Evolutionary conservation across 1,140 invertebrate species (phyloP).

Genomic region (Andrena cerasifolii): DNA sequence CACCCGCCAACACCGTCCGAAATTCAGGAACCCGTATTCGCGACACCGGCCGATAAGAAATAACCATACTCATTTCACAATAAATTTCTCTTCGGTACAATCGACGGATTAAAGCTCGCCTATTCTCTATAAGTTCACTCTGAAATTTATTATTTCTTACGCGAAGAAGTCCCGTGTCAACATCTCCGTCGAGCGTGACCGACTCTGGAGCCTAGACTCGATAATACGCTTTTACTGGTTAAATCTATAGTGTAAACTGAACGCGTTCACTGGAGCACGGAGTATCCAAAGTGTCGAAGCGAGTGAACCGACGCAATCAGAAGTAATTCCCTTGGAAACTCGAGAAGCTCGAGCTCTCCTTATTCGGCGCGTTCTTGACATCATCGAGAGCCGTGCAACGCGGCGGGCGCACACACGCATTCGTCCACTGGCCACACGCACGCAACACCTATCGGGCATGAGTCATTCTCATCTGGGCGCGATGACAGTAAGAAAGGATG

Average conservation of each 20-base stretch:
- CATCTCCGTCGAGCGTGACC: conserved; percentile 4
- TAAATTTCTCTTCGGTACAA: no score
- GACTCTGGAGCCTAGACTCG: background rate
- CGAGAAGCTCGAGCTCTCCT: conserved; percentile 58
- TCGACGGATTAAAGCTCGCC: no score
- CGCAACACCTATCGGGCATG: no score
- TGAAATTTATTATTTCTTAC: no score
- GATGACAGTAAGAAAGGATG: conserved; percentile 7
- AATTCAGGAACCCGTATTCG: background rate
- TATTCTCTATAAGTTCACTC: no score
- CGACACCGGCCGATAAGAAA: no score
- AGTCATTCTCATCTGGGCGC: conserved; percentile 69
- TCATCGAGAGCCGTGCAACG: conserved; percentile 34
- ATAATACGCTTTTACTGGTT: conserved; percentile 21
- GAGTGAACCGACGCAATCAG: conserved; percentile 31
- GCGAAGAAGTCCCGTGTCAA: background rate
- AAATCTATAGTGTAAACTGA: conserved; percentile 36
- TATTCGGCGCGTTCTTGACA: conserved; percentile 73
- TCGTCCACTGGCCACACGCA: conserved; percentile 19
- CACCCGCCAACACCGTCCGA: background rate
- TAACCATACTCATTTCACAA: no score
- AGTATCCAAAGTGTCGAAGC: conserved; percentile 14
- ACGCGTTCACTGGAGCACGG: conserved; percentile 37
- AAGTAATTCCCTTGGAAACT: conserved; percentile 49
- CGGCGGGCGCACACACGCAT: no score